phyloP scores from a whole-genome alignment of 2,888 invertebrate species.

The Erebia ligea region DNA sequence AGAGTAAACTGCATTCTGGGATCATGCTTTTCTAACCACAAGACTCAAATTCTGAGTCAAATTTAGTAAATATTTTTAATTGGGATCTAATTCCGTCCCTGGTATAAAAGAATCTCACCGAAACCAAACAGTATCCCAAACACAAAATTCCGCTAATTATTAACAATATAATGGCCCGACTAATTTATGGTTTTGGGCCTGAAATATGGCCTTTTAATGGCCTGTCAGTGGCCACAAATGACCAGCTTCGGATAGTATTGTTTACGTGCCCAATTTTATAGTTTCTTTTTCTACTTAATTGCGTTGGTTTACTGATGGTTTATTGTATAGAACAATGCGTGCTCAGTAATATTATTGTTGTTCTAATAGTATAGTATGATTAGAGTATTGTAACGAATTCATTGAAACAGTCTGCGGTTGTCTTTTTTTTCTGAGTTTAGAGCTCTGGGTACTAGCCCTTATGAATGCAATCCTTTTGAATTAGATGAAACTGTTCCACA shows the following conservation, averaged over 20 bases:
- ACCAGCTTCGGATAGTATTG: conserved; percentile 38
- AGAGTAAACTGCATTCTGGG: too few species aligned
- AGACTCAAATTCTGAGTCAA: too few species aligned
- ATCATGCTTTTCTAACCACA: too few species aligned
- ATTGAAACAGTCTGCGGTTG: neutral
- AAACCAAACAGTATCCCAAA: conserved; percentile 30
- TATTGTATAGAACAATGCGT: conserved; percentile 13
- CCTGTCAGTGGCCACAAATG: conserved; percentile 60
- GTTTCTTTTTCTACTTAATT: conserved; percentile 22
- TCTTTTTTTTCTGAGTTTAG: neutral
- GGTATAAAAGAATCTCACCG: conserved; percentile 16
- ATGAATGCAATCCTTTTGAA: too few species aligned
- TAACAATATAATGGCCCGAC: conserved; percentile 29
- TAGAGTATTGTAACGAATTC: neutral
- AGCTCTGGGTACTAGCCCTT: too few species aligned
- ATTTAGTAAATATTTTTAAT: neutral
- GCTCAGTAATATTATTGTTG: conserved; percentile 15
- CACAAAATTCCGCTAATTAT: conserved; percentile 30
- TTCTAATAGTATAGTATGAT: conserved; percentile 3
- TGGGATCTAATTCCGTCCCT: conserved; percentile 26
- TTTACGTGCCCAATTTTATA: conserved; percentile 32
- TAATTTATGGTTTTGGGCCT: conserved; percentile 60
- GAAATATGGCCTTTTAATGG: conserved; percentile 65
- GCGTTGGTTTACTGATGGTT: neutral
- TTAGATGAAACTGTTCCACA: too few species aligned